Evolutionary conservation across 2,888 invertebrate species (phyloP).

Genomic region (Cephus pulcher): DNA sequence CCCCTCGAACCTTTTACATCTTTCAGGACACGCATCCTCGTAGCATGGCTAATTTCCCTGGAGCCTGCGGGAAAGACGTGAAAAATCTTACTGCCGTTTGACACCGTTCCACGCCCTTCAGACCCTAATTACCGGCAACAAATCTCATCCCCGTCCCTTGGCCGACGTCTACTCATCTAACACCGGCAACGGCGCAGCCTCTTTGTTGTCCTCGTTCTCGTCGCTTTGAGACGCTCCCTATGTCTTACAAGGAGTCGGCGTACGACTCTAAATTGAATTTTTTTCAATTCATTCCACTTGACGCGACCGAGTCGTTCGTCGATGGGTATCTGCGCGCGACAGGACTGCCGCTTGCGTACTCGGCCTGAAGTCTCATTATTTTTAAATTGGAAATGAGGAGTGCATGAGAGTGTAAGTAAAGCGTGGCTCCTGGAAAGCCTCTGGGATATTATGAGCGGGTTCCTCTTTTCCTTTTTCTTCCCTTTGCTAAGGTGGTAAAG

Average conservation of each 20-base stretch:
- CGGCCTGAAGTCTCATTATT: slow-evolving; percentile 51
- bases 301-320: slow-evolving; percentile 38
- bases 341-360: slow-evolving; percentile 39
- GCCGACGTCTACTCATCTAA: background rate
- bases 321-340: slow-evolving; percentile 50
- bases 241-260: slow-evolving; percentile 21
- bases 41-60: slow-evolving; percentile 14
- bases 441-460: background rate
- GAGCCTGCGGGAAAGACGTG: slow-evolving; percentile 13
- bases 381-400: slow-evolving; percentile 54
- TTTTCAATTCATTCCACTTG: slow-evolving; percentile 49
- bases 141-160: slow-evolving; percentile 10
- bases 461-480: background rate
- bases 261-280: slow-evolving; percentile 48
- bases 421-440: background rate
- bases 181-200: background rate
- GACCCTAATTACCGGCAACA: slow-evolving; percentile 21
- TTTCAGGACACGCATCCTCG: slow-evolving; percentile 12
- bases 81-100: slow-evolving; percentile 21
- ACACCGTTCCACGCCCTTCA: slow-evolving; percentile 16
- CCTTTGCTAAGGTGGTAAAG: background rate
- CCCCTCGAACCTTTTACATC: background rate
- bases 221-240: slow-evolving; percentile 14
- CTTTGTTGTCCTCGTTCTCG: slow-evolving; percentile 7
- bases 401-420: slow-evolving; percentile 32